These are phyloP conservation scores for Maccullochella peelii DNA, from an alignment of 2,113 vertebrate genomes.

Conservation along the genomic window DNA sequence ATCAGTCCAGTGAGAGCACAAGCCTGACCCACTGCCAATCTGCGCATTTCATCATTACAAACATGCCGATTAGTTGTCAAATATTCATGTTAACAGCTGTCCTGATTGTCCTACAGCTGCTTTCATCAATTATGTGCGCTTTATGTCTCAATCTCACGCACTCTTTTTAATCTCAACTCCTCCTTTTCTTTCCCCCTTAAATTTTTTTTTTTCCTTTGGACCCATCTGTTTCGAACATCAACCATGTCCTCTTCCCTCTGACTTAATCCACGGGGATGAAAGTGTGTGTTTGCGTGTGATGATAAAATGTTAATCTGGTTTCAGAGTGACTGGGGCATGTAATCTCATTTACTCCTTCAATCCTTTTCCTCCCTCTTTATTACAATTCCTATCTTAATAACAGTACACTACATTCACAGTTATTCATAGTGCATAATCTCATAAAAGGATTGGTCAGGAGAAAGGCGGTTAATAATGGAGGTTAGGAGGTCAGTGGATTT, in stretches of 20 bases:
- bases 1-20: neutral
- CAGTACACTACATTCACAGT: conserved; percentile 16
- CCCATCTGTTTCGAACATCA: conserved; percentile 50
- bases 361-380: conserved; percentile 21
- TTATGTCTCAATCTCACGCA: neutral
- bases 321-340: conserved; percentile 55
- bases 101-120: conserved; percentile 1
- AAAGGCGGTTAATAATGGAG: conserved; percentile 47
- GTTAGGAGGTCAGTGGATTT: conserved; percentile 28
- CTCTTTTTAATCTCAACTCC: neutral
- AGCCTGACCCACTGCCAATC: neutral
- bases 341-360: conserved; percentile 61
- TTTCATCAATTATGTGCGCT: conserved; percentile 1
- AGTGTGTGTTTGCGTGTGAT: conserved; percentile 11
- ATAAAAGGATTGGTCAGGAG: conserved; percentile 18
- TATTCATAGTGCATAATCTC: conserved; percentile 31
- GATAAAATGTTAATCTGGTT: conserved; percentile 62
- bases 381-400: neutral
- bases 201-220: conserved; percentile 8
- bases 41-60: conserved; percentile 18
- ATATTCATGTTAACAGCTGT: conserved; percentile 21
- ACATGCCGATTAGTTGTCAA: conserved; percentile 2
- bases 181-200: neutral
- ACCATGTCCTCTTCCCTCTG: conserved; percentile 29
- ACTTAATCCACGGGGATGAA: conserved; percentile 50